Evolutionary conservation across 2,888 invertebrate species (phyloP).

Genomic region (Netelia fuscicornis): DNA sequence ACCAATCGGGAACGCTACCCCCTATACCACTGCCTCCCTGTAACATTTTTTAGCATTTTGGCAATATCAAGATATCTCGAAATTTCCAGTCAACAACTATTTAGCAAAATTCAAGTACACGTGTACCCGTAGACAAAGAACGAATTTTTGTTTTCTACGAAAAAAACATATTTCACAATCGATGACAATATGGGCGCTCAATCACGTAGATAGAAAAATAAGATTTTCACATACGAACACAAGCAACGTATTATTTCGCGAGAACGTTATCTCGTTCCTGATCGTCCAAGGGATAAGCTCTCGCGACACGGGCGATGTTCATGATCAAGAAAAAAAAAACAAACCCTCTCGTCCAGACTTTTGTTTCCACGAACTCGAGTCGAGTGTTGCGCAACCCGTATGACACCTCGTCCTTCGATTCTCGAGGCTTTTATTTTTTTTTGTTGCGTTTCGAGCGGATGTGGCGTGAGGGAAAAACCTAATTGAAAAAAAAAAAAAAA

Average conservation of each 20-base stretch:
- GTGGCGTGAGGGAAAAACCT: slow-evolving; percentile 14
- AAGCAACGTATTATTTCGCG: slow-evolving; percentile 35
- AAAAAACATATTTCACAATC: no score
- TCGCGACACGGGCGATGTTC: slow-evolving; percentile 6
- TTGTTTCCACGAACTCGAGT: slow-evolving; percentile 47
- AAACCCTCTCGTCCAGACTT: slow-evolving; percentile 39
- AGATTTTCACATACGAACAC: not conserved
- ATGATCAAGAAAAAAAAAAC: slow-evolving; percentile 46
- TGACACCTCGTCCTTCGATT: slow-evolving; percentile 56
- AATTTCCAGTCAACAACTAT: no score
- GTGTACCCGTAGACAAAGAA: no score
- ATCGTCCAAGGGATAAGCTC: not conserved
- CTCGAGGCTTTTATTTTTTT: slow-evolving; percentile 34
- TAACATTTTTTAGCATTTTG: no score
- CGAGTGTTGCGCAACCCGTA: slow-evolving; percentile 51
- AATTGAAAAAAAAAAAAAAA: slow-evolving; percentile 17
- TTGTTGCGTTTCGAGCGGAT: slow-evolving; percentile 1
- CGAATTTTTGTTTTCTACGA: no score
- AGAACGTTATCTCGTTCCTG: not conserved
- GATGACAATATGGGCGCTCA: no score
- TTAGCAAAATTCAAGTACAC: no score
- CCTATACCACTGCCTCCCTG: no score
- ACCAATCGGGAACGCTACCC: no score
- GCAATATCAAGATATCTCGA: no score
- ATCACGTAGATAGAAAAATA: no score